phyloP scores from a whole-genome alignment of 2,888 invertebrate species.

The Anaspis maculata region DNA sequence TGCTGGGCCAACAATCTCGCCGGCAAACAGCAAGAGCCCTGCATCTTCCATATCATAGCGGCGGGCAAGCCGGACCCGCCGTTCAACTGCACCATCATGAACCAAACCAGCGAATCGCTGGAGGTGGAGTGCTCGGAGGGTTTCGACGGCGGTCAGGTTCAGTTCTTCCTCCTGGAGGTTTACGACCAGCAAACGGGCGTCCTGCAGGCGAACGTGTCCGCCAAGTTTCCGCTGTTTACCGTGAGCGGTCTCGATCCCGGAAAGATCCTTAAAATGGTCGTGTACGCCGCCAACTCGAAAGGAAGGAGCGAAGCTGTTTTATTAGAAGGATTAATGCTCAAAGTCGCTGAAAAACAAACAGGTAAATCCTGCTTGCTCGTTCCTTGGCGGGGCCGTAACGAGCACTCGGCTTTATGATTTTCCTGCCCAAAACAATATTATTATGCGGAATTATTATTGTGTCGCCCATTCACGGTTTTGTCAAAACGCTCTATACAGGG shows the following conservation, averaged over 20 bases:
- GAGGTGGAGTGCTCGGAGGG: constrained; percentile 65
- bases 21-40: constrained; percentile 61
- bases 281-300: constrained; percentile 76
- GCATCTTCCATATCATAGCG: constrained; percentile 65
- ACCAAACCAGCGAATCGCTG: constrained; percentile 69
- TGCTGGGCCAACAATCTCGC: constrained; percentile 67
- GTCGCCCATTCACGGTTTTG: too few relatives aligned
- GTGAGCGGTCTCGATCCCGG: constrained; percentile 72
- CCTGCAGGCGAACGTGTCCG: constrained; percentile 57
- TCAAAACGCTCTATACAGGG: too few relatives aligned
- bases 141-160: constrained; percentile 72
- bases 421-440: too few relatives aligned
- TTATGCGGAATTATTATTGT: too few relatives aligned
- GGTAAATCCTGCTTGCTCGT: constrained; percentile 43
- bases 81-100: constrained; percentile 66
- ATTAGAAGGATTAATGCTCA: constrained; percentile 65
- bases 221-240: constrained; percentile 64
- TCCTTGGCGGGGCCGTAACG: neutral
- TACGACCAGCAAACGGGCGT: constrained; percentile 45
- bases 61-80: constrained; percentile 72
- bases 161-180: constrained; percentile 65
- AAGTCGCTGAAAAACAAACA: constrained; percentile 69
- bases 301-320: constrained; percentile 68
- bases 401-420: neutral
- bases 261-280: constrained; percentile 64